Evolutionary conservation across 2,113 vertebrate genomes (phyloP).

Genomic region (Oncorhynchus kisutch): DNA sequence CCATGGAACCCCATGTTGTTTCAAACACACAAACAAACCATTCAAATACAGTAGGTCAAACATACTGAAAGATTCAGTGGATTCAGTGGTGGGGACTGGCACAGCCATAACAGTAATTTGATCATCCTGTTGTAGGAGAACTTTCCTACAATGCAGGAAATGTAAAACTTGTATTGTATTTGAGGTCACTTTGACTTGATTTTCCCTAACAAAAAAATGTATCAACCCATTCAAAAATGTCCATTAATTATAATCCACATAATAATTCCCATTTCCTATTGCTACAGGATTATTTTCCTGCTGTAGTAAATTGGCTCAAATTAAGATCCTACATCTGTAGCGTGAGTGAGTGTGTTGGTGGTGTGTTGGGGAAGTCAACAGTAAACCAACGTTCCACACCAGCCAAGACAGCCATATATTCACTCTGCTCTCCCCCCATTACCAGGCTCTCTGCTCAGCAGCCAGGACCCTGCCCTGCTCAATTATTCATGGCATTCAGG

Average conservation of each 20-base stretch:
- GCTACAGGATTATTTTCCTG: no score
- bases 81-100: constrained; percentile 24
- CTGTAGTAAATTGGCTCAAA: no score
- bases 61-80: constrained; percentile 27
- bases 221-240: no score
- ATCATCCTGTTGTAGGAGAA: no score
- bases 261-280: no score
- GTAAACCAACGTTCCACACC: constrained; percentile 49
- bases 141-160: no score
- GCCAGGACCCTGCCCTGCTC: constrained; percentile 66
- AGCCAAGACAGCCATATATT: constrained; percentile 53
- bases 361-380: constrained; percentile 46
- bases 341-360: neutral
- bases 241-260: no score
- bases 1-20: no score
- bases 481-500: constrained; percentile 72
- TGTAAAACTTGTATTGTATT: no score
- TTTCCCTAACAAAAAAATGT: no score
- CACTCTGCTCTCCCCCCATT: constrained; percentile 61
- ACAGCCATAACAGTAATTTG: constrained; percentile 8
- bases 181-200: no score
- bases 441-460: constrained; percentile 64
- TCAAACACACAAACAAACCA: constrained; percentile 43
- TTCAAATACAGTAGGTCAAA: constrained; percentile 38
- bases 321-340: no score